phyloP scores from a whole-genome alignment of 2,113 vertebrate genomes.

The Rhegmatorhina hoffmannsi region DNA sequence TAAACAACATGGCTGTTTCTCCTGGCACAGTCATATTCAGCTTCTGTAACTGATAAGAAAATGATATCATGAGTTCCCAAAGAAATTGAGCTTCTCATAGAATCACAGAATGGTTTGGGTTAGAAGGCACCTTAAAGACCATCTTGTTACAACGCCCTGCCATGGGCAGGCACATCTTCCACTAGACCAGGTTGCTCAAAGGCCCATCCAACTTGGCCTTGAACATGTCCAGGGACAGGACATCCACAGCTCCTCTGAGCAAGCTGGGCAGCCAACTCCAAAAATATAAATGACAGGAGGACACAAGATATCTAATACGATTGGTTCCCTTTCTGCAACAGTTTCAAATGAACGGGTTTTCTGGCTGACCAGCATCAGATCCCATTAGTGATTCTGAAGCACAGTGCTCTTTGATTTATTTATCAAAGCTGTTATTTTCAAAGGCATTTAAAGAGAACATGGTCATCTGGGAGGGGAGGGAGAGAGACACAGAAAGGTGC shows the following conservation, averaged over 20 bases:
- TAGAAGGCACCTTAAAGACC: not conserved
- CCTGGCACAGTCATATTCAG: not conserved
- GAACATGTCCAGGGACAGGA: not conserved
- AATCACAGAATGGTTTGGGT: not conserved
- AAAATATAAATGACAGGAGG: not conserved
- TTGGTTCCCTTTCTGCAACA: not conserved
- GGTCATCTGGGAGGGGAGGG: not conserved
- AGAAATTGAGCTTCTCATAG: not conserved
- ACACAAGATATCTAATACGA: not conserved
- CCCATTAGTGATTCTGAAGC: not conserved
- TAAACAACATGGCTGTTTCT: not conserved
- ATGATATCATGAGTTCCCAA: not conserved
- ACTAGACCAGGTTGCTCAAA: not conserved
- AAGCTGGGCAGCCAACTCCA: not conserved
- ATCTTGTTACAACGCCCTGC: rapidly evolving
- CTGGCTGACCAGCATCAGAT: not conserved
- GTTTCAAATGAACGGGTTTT: not conserved
- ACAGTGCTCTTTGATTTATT: not conserved
- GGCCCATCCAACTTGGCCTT: not conserved
- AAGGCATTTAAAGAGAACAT: not conserved
- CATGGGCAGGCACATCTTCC: not conserved
- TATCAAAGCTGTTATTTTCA: slow-evolving; percentile 22
- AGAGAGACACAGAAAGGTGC: not conserved
- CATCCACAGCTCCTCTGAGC: not conserved
- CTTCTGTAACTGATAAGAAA: not conserved